These are phyloP conservation scores for Fundulus diaphanus DNA, from an alignment of 2,797 vertebrate genomes.

Conservation along the genomic window DNA sequence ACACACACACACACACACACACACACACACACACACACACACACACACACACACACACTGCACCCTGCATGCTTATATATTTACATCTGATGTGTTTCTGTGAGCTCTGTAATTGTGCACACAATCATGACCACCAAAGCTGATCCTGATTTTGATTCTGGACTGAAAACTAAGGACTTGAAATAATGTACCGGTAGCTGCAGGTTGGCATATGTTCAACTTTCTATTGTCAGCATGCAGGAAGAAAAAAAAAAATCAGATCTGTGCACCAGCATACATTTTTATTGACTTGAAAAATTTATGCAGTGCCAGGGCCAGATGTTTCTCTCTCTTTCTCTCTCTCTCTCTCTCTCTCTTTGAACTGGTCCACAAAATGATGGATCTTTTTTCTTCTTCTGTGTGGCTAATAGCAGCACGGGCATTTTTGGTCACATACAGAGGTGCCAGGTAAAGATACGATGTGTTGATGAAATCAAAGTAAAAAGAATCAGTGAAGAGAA, in stretches of 20 bases:
- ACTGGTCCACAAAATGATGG: background rate
- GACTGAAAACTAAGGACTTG: constrained; percentile 22
- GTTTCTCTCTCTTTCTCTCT: background rate
- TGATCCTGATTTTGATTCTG: no score
- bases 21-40: no score
- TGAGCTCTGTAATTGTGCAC: no score
- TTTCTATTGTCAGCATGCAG: constrained; percentile 1
- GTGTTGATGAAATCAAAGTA: background rate
- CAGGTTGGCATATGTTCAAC: constrained; percentile 11
- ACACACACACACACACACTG: no score
- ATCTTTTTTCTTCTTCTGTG: background rate
- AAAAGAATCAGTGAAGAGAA: background rate
- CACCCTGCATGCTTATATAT: no score
- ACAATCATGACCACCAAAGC: no score
- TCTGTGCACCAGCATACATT: background rate
- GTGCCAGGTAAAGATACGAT: background rate
- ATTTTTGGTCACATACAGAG: background rate
- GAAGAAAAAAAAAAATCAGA: background rate
- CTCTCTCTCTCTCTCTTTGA: background rate
- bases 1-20: no score
- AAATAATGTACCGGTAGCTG: constrained; percentile 34
- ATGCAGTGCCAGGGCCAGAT: background rate
- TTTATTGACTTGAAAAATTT: background rate
- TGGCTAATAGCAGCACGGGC: background rate
- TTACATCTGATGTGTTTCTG: no score